Base-by-base conservation (phyloP, 1,140 invertebrate genomes). In the Mamestra configurata region DNA sequence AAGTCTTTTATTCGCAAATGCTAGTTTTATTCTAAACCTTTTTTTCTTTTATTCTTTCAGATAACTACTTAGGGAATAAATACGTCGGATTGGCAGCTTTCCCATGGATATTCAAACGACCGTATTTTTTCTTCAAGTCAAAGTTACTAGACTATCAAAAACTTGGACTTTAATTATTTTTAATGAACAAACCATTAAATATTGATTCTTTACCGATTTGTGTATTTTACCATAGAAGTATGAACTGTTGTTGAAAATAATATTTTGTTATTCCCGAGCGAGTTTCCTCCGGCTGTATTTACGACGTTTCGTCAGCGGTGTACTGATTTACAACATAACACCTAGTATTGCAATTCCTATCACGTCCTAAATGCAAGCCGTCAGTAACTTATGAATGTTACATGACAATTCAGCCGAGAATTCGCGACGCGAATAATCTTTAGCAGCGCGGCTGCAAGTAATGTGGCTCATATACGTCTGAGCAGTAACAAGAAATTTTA, bases 341-440 rank as follows among this genome's bases (percentile, higher is more conserved):
- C 43, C 43, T n/a, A 46, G 7, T 35, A n/a, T 46, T 64, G 57
- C 55, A 76, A 76, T 76, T 76, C 57, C 55, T 49, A 59, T 49
- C 55, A 76, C 71, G 71, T 76, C 35, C 43, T 64, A 76, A 76
- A 76, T 76, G 55, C 57, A 76, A 76, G 73, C 73, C 40, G 73
- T 76, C 55, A 49, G 37, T 64, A 75, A 57, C 71, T 75, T 75
- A 75, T 75, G 71, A 75, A 75, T 75, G 71, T 59, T 75, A 75
- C 71, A 75, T 75, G 71, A 59, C 71, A 75, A 59, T 75, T 75
- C 53, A 75, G 15, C 53, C 37, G 71, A 75, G 71, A 75, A 59
- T 59, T 55, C 71, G 51, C 20, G 35, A 27, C 37, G 53, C 53
- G 53, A 75, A 75, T 75, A 75, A 75, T 57, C 68, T 53, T 71